Percentiles rank a stretch among this genome's conserved stretches.
phyloP scores from a whole-genome alignment of 1,140 invertebrate species.

The Orchestia grillus region DNA sequence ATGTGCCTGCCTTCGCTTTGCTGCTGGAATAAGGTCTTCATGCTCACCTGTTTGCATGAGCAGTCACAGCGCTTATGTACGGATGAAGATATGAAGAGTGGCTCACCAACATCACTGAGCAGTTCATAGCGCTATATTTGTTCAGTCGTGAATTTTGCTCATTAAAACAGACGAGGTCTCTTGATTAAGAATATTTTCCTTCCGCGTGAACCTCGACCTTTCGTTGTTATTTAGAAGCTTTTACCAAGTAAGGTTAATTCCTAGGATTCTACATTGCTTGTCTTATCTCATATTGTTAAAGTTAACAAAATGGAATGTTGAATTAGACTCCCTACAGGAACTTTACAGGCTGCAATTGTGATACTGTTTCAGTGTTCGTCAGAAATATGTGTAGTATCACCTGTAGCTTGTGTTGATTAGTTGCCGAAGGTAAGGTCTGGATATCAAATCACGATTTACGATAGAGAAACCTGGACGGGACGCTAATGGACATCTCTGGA shows the following conservation, averaged over 20 bases:
- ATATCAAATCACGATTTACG: too few relatives aligned
- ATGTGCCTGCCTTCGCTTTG: background rate
- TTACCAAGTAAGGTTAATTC: background rate
- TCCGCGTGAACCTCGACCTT: background rate
- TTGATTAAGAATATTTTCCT: background rate
- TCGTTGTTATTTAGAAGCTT: background rate
- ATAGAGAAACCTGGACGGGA: background rate
- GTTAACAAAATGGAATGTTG: background rate
- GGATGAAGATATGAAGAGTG: background rate
- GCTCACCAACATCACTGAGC: background rate
- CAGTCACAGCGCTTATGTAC: background rate
- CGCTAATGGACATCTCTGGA: background rate
- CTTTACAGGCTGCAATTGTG: too few relatives aligned
- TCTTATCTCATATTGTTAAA: background rate
- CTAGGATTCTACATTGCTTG: background rate
- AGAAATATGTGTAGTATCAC: too few relatives aligned
- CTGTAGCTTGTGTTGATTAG: too few relatives aligned
- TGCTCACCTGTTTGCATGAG: background rate
- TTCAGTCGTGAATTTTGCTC: background rate
- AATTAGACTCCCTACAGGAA: background rate
- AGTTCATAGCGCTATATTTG: background rate
- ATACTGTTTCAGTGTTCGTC: too few relatives aligned
- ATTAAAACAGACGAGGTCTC: background rate
- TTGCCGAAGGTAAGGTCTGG: too few relatives aligned
- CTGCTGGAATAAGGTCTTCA: background rate